Conservation (phyloP, 2,888 invertebrate genomes). For the Zele albiditarsus region DNA sequence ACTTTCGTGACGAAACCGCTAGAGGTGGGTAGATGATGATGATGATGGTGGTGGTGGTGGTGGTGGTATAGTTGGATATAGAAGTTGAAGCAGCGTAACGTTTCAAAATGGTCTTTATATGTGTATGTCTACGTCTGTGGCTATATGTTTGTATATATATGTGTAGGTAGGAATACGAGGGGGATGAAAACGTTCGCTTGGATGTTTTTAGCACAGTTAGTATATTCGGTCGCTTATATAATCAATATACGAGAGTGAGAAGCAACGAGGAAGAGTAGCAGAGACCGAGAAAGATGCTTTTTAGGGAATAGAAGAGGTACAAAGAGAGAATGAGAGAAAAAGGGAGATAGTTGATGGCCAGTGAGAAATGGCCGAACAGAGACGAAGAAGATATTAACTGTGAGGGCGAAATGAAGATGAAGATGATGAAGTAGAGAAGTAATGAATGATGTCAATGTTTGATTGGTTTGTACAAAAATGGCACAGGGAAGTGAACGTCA, state of each 20-base stretch:
- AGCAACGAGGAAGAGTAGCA: conserved; percentile 42
- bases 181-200: conserved; percentile 33
- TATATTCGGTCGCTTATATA: conserved; percentile 70
- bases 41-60: too few species aligned
- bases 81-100: conserved; percentile 21
- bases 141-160: conserved; percentile 46
- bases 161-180: conserved; percentile 38
- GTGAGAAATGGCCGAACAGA: conserved; percentile 30
- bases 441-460: not conserved
- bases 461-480: not conserved
- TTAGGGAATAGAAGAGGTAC: conserved; percentile 45
- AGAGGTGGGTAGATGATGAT: conserved; percentile 18
- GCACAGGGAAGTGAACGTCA: not conserved
- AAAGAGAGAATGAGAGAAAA: conserved; percentile 36
- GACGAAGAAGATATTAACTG: conserved; percentile 14
- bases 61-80: conserved; percentile 11
- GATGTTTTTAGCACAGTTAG: conserved; percentile 69
- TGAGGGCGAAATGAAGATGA: conserved; percentile 23
- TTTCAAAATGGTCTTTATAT: conserved; percentile 28
- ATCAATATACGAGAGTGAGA: conserved; percentile 68
- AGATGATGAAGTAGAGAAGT: conserved; percentile 31
- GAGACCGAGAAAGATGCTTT: conserved; percentile 45
- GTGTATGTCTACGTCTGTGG: conserved; percentile 11
- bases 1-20: conserved; percentile 42
- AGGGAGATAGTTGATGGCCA: conserved; percentile 25